A percentile compares a stretch with the other conserved stretches of the same genome.
Conservation (phyloP, 2,888 invertebrate species). For the Acanthococcus lagerstroemiae region DNA sequence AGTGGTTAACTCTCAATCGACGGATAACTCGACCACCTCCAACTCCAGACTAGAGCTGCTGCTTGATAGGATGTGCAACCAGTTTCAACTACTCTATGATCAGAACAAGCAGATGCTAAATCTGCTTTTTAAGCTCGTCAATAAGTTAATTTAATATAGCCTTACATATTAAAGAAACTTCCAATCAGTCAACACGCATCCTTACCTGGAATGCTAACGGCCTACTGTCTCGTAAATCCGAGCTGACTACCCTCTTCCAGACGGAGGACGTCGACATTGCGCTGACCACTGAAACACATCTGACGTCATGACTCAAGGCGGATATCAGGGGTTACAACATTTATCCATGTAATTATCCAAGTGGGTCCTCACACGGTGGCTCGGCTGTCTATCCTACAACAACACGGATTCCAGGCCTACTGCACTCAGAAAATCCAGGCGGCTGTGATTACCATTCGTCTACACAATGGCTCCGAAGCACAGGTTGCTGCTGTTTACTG, state of each 20-base stretch:
- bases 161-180: too few relatives aligned
- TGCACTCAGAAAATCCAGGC: too few relatives aligned
- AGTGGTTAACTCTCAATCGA: neutral
- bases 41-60: neutral
- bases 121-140: too few relatives aligned
- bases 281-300: neutral
- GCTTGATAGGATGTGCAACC: neutral
- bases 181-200: neutral
- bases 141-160: too few relatives aligned
- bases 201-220: neutral
- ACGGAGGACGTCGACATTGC: neutral
- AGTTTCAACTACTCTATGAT: too few relatives aligned
- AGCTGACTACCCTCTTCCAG: neutral
- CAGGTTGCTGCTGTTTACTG: neutral
- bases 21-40: neutral
- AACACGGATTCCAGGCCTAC: neutral
- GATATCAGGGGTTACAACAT: neutral
- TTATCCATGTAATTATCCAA: too few relatives aligned
- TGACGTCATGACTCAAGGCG: neutral
- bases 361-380: neutral
- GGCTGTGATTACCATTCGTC: neutral
- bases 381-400: neutral
- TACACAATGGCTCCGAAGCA: neutral
- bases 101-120: neutral
- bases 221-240: neutral